Conservation (phyloP, 2,888 invertebrate species). For the Germaria angustata region DNA sequence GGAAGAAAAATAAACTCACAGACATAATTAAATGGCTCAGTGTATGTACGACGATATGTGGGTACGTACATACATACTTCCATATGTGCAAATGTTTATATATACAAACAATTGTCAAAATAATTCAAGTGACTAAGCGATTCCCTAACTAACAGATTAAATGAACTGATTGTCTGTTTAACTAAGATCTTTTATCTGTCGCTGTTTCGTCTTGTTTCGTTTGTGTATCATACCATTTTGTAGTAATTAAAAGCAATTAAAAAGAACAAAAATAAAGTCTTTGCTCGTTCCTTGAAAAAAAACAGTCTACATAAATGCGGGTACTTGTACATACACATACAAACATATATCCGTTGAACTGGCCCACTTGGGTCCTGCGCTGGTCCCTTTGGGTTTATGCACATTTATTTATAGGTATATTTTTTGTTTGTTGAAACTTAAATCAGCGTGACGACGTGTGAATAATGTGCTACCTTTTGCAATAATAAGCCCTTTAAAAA, state of each 20-base stretch:
- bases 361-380: no score
- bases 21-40: background rate
- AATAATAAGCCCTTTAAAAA: no score
- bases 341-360: no score
- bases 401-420: no score
- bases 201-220: slow-evolving; percentile 1
- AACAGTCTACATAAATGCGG: slow-evolving; percentile 3
- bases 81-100: background rate
- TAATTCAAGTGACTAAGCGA: background rate
- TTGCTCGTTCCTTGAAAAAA: background rate
- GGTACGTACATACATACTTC: background rate
- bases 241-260: slow-evolving; percentile 63
- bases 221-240: slow-evolving; percentile 24
- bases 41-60: background rate
- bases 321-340: background rate
- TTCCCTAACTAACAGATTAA: slow-evolving; percentile 6
- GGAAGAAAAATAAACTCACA: background rate
- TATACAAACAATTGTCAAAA: background rate
- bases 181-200: slow-evolving; percentile 8
- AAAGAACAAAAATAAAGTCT: slow-evolving; percentile 24
- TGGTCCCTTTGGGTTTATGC: no score
- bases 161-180: slow-evolving; percentile 9
- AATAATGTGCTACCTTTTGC: no score
- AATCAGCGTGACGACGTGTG: no score
- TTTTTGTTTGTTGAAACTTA: no score